Evolutionary conservation across 2,113 vertebrate species (phyloP).

Genomic region (Gymnorhina tibicen): DNA sequence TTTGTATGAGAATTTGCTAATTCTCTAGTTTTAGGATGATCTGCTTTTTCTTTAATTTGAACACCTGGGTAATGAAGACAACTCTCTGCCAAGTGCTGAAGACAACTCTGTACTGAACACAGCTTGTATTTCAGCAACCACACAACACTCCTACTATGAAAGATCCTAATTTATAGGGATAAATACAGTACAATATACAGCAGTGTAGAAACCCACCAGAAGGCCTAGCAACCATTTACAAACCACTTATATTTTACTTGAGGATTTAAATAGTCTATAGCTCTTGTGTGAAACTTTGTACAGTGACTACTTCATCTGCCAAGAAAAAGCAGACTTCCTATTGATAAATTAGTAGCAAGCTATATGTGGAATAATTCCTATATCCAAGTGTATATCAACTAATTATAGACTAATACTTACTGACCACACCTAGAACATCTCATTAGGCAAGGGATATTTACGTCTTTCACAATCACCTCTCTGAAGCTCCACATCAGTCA

Average conservation of each 20-base stretch:
- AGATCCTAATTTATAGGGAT: background rate
- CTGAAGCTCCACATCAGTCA: background rate
- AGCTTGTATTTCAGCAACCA: background rate
- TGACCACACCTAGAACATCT: background rate
- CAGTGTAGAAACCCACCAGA: background rate
- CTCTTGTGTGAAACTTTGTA: background rate
- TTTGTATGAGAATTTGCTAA: background rate
- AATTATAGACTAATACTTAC: background rate
- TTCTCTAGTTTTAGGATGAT: background rate
- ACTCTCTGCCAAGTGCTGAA: background rate
- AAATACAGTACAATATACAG: background rate
- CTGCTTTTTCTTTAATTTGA: background rate
- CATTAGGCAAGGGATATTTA: background rate
- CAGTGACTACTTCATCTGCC: background rate
- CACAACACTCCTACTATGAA: background rate
- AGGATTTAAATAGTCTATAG: background rate
- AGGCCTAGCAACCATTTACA: background rate
- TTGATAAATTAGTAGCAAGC: background rate
- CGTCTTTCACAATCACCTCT: background rate
- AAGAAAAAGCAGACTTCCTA: background rate
- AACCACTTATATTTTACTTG: background rate
- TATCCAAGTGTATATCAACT: background rate
- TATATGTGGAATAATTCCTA: background rate
- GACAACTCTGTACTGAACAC: background rate
- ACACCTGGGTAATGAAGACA: background rate